Conservation (phyloP, 2,797 vertebrate species). For the Aselliscus stoliczkanus region DNA sequence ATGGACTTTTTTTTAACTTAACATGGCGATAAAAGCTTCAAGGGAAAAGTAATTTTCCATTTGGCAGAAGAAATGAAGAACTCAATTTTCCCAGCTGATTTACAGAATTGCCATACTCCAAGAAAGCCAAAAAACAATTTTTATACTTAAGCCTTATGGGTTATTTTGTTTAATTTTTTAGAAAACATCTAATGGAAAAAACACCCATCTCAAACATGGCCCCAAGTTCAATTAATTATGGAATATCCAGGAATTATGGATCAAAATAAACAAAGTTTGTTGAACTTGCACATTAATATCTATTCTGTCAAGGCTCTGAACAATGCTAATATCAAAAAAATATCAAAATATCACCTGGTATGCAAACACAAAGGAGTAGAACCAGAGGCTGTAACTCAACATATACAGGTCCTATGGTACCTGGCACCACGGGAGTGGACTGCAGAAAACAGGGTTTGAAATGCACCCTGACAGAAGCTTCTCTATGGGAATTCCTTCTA, state of each 20-base stretch:
- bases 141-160: neutral
- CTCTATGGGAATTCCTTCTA: neutral
- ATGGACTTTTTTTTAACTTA: slow-evolving; percentile 79
- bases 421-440: neutral
- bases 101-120: slow-evolving; percentile 49
- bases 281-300: neutral
- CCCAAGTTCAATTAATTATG: neutral
- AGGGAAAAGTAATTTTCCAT: slow-evolving; percentile 68
- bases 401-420: neutral
- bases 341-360: neutral
- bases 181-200: neutral
- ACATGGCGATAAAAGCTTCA: slow-evolving; percentile 60
- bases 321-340: neutral
- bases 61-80: slow-evolving; percentile 52
- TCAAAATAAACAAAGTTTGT: neutral
- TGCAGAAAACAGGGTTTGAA: neutral
- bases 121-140: slow-evolving; percentile 32
- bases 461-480: neutral
- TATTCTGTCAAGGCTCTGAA: neutral
- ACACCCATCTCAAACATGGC: neutral
- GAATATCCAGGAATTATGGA: neutral
- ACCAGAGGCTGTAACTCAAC: neutral
- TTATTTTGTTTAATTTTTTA: neutral
- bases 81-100: slow-evolving; percentile 66
- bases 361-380: neutral